Base-by-base conservation (phyloP, 2,888 invertebrate genomes). In the Mesorhabditis spiculigera region DNA sequence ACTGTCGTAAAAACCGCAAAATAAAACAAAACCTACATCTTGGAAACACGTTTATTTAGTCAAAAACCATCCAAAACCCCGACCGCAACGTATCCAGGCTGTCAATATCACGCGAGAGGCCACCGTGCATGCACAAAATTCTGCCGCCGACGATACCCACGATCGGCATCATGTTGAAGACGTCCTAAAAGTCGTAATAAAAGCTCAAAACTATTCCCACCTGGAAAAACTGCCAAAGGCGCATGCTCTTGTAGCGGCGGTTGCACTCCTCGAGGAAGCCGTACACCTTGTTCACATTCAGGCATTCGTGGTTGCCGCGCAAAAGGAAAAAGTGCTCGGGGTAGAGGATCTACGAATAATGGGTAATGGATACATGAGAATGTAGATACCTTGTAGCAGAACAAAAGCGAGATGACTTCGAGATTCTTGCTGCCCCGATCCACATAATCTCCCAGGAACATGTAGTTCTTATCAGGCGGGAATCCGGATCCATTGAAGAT, bases 391-490 rank as follows among this genome's bases (percentile, higher is more conserved):
- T 50, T 50, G 58, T 50, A 50, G 8, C 10, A 50, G 58, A 50
- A n/a, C 8, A 50, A n/a, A 50, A 50, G 58, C 3, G 58, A 50
- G n/a, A 50, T 50, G 3, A n/a, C n/a, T n/a, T 50, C 58, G 58
- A 50, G 58, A 50, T 50, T 50, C 58, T 50, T 50, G 58, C 58
- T 50, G 58, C 58, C 58, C 10, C 58, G 58, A 50, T 50, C 58
- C 8, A 50, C 58, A 50, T 50, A 50, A n/a, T 50, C 58, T 1
- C 58, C 58, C 58, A 50, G n/a, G n/a, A 50, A 50, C 58, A 50
- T 50, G 58, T 50, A 50, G n/a, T 50, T 50, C 58, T 50, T 50
- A n/a, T 50, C 58, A n/a, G 58, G 58, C 58, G 58, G 58, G 58
- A 50, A 50, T 10, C 58, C 58, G n/a, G 10, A 50, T 10, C 10